phyloP scores from a whole-genome alignment of 2,888 invertebrate genomes.

The Torymus auratus region DNA sequence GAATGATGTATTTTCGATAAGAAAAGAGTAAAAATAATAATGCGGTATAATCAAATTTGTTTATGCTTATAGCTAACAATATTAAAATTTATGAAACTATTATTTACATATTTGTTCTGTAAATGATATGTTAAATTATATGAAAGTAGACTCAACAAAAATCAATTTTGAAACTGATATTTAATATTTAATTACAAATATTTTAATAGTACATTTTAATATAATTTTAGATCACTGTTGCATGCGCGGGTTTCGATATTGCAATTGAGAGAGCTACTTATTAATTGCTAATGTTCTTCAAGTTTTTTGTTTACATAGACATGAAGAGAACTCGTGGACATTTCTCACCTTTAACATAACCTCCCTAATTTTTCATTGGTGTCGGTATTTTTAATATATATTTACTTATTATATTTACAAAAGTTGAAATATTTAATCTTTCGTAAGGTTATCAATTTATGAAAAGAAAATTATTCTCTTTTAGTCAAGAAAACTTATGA shows the following conservation, averaged over 20 bases:
- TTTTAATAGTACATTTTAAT: no score
- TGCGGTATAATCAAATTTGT: no score
- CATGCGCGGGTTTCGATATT: constrained; percentile 30
- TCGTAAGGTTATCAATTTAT: constrained; percentile 17
- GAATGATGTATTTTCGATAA: no score
- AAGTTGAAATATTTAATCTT: constrained; percentile 8
- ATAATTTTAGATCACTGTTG: constrained; percentile 14
- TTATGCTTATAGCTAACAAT: no score
- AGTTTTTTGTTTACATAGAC: constrained; percentile 44
- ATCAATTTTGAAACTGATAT: background rate
- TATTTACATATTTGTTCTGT: no score
- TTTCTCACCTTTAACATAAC: constrained; percentile 58
- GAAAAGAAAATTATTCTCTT: background rate
- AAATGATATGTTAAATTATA: no score
- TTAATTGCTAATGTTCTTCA: constrained; percentile 38
- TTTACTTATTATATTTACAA: constrained; percentile 27
- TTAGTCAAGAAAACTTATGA: constrained; percentile 1
- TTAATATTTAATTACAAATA: background rate
- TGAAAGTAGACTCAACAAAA: no score
- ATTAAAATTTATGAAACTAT: no score
- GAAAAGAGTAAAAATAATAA: no score
- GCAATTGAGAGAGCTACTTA: constrained; percentile 52
- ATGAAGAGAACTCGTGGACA: constrained; percentile 57
- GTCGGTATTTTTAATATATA: constrained; percentile 54
- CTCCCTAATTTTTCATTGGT: constrained; percentile 58